Evolutionary conservation across 2,113 vertebrate genomes (phyloP), one percentile per base, ranked within the genome.

Genomic region (Ameiurus melas): DNA sequence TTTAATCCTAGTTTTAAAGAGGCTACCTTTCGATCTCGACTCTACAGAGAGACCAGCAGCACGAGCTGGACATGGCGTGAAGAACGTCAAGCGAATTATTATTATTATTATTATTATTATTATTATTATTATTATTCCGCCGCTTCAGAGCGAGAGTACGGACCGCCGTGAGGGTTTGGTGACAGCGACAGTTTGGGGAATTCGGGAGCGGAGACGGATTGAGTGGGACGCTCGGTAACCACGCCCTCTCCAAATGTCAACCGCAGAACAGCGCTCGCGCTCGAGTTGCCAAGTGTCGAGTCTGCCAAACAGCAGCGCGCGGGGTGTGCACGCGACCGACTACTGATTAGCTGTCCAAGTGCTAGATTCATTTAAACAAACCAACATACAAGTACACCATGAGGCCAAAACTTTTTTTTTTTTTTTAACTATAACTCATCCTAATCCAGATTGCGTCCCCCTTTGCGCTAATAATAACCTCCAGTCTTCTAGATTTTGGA

Each of bases 191-290:
- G 64, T 30, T 53, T 47, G 83, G 43, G 62, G 27, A 53, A 33
- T 55, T 20, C 55, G 62, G 68, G 68, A 73, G 55, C 8, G 43
- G 22, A 75, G 33, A 53, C 60, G 10, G 62, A 22, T 25, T 70
- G 43, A 57, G 20, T 8, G 66, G 9, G 58, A 43, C 83, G n/a
- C 70, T 25, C 55, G 1, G 53, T 20, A 60, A 51, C 85, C 85
- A 86, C 85, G 7, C 85, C 83, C 71, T 47, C 83, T 85, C 4
- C 1, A 22, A 43, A 39, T 7, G 83, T 84, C 68, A 85, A 73
- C 0, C 5, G 8, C 30, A 27, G 33, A 6, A 58, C 12, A 13
- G 27, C 58, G 62, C 82, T 27, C 62, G 83, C 53, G 83, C 62
- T 47, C 53, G 0, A 10, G 36, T 27, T 33, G 20, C n/a, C 55